Conservation (phyloP, 2,113 vertebrate genomes). For the Myiopsitta monachus region DNA sequence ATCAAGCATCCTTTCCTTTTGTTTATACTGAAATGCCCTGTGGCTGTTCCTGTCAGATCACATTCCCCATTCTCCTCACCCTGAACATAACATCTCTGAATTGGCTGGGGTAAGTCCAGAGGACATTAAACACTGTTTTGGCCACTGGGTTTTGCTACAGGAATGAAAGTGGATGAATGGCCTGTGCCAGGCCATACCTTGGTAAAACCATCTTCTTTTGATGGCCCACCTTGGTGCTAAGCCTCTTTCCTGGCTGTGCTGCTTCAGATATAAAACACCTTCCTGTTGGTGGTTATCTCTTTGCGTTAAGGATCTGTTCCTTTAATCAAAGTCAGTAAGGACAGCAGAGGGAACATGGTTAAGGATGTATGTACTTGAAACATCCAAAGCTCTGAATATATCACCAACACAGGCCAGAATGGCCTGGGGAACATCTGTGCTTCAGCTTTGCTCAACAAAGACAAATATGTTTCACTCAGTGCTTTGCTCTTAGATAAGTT, state of each 20-base stretch:
- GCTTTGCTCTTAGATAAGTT: slow-evolving; percentile 11
- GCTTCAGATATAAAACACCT: background rate
- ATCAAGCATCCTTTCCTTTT: background rate
- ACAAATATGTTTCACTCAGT: background rate
- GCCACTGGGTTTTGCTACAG: background rate
- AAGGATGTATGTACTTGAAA: slow-evolving; percentile 4
- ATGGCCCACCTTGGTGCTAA: background rate
- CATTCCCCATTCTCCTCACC: background rate
- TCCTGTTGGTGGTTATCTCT: background rate
- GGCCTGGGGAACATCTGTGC: slow-evolving; percentile 28
- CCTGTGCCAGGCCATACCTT: background rate
- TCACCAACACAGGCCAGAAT: background rate
- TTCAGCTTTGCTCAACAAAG: slow-evolving; percentile 46
- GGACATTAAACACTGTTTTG: background rate
- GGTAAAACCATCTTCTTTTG: background rate
- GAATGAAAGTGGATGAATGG: background rate
- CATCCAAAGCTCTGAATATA: background rate
- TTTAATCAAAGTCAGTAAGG: background rate
- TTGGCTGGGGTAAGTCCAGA: background rate
- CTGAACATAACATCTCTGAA: background rate
- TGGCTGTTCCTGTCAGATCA: background rate
- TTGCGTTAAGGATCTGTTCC: background rate
- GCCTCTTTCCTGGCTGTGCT: background rate
- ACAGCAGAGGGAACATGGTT: background rate
- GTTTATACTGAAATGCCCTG: background rate